These are phyloP conservation scores for Acridotheres tristis DNA, from an alignment of 2,797 vertebrate genomes.

Conservation along the genomic window DNA sequence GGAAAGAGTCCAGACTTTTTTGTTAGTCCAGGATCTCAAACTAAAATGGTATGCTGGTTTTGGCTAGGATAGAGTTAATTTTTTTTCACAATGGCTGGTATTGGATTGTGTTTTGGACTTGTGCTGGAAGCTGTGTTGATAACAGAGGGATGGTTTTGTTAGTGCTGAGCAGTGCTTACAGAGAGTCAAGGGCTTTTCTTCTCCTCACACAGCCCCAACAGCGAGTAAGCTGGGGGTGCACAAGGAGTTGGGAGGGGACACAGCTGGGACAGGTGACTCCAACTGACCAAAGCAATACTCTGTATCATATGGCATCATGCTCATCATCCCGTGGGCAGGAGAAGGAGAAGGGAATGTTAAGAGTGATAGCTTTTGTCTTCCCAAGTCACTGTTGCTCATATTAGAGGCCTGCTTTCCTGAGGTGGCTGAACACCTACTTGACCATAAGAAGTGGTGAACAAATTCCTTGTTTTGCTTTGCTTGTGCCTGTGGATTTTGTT, in stretches of 20 bases:
- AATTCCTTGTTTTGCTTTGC: not conserved
- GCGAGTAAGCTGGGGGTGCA: accelerated
- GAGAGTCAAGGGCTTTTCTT: not conserved
- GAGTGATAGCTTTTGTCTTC: not conserved
- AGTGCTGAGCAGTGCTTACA: not conserved
- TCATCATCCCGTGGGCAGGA: not conserved
- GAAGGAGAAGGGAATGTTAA: not conserved
- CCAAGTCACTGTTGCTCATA: not conserved
- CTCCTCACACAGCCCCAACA: not conserved
- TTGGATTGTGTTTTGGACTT: not conserved
- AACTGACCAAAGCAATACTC: not conserved
- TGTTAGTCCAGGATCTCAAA: constrained; percentile 2
- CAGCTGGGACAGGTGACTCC: not conserved
- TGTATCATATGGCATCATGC: not conserved
- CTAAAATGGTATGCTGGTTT: not conserved
- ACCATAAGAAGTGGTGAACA: not conserved
- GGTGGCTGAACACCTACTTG: not conserved
- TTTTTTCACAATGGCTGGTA: not conserved
- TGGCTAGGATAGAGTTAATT: not conserved
- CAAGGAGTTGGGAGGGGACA: not conserved
- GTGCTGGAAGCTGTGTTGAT: not conserved
- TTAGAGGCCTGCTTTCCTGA: not conserved
- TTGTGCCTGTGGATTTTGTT: not conserved
- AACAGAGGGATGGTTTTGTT: not conserved
- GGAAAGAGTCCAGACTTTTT: not conserved